Evolutionary conservation across 2,888 invertebrate genomes (phyloP), one percentile per base, ranked within the genome.

Genomic region (Gymnoscelis rufifasciata): DNA sequence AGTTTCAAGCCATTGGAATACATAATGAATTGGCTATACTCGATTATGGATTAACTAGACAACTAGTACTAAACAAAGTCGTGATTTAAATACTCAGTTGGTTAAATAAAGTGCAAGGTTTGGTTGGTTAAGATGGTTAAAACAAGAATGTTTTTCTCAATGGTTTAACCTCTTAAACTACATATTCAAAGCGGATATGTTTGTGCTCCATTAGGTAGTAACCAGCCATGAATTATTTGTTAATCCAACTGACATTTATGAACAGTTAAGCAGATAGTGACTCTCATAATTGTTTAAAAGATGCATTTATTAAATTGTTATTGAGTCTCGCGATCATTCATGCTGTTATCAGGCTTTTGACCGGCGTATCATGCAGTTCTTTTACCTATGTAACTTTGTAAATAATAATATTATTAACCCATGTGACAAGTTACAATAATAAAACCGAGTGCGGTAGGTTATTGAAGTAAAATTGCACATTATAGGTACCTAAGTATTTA

Each of bases 271-370:
- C 44, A 59, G 71, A 77, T 79, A 80, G 75, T 66, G 75, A 19
- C 19, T 19, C 19, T 19, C 19, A 3, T 19, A 19, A 68, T 77
- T 67, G 79, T 81, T 81, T 78, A 78, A 76, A 66, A 67, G 64
- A 68, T 71, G 64, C 71, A 71, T 81, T 79, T 83, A 78, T 71
- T 69, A 57, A 71, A 71, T 63, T 50, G 50, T 50, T 50, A 65
- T 72, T 65, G 69, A 60, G 70, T 71, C 71, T 66, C 58, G 54
- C 64, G 76, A 78, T 78, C 74, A 74, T 78, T 71, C 71, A 62
- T 68, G 57, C 56, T 66, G 59, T 82, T 84, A 86, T 83, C 83
- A 57, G 62, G 71, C 70, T 64, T 74, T 78, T 73, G 74, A 71
- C 59, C 72, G 77, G 72, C 71, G 70, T 73, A 68, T 58, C 65